These are phyloP conservation scores for Trinectes maculatus DNA, from an alignment of 2,113 vertebrate species.

Conservation along the genomic window DNA sequence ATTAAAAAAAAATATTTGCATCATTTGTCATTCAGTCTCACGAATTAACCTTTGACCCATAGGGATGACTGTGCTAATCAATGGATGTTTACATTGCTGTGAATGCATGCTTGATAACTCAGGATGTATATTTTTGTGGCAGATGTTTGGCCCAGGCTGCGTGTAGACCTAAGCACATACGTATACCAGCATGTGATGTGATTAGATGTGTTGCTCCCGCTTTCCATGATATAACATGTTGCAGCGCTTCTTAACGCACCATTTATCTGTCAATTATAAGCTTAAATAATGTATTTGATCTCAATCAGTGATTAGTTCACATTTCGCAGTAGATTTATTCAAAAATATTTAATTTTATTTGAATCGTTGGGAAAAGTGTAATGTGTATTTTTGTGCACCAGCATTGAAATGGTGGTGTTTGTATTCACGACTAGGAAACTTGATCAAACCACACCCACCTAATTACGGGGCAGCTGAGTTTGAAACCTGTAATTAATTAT, in stretches of 20 bases:
- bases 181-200: slow-evolving; percentile 36
- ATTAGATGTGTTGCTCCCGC: slow-evolving; percentile 1
- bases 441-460: neutral
- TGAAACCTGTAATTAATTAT: neutral
- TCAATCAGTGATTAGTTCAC: too few species aligned
- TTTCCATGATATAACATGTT: neutral
- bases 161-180: neutral
- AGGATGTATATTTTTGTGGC: neutral
- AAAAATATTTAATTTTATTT: too few species aligned
- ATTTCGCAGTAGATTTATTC: too few species aligned
- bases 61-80: too few species aligned
- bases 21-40: too few species aligned
- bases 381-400: too few species aligned
- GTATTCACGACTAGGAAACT: neutral
- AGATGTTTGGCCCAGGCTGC: neutral
- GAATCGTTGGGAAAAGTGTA: too few species aligned
- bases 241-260: neutral
- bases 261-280: slow-evolving; percentile 30
- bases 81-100: slow-evolving; percentile 51
- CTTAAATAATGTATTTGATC: neutral
- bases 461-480: neutral
- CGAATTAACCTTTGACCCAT: too few species aligned
- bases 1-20: too few species aligned
- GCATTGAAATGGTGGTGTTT: too few species aligned
- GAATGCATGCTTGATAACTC: neutral